These are phyloP conservation scores for Chrysopa pallens DNA, from an alignment of 1,140 invertebrate genomes.

Conservation along the genomic window DNA sequence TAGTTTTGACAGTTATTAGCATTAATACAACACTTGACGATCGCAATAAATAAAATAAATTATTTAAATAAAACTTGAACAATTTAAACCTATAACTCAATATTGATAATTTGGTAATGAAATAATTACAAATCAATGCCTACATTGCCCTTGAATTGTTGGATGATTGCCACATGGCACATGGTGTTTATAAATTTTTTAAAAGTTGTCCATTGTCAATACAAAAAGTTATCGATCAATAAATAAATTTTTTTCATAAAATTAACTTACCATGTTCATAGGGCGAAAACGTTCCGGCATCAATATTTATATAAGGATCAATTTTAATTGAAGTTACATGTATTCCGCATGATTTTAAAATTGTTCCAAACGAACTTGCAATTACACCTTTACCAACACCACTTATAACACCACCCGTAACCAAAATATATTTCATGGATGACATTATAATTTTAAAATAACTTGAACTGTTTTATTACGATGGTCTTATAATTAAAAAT, in stretches of 20 bases:
- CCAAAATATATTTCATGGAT: slow-evolving; percentile 88
- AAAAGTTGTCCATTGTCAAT: background rate
- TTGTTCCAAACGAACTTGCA: slow-evolving; percentile 86
- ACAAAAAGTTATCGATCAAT: background rate
- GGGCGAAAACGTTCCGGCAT: slow-evolving; percentile 96
- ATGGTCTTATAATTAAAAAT: too few relatives aligned
- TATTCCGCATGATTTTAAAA: slow-evolving; percentile 82
- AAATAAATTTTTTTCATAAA: background rate
- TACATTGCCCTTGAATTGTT: background rate
- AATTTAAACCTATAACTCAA: too few relatives aligned
- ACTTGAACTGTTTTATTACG: too few relatives aligned
- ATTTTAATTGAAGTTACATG: slow-evolving; percentile 96
- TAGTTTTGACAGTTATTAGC: too few relatives aligned
- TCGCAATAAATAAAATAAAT: too few relatives aligned
- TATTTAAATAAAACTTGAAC: too few relatives aligned
- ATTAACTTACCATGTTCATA: slow-evolving; percentile 82
- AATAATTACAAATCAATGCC: too few relatives aligned
- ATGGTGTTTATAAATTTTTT: background rate
- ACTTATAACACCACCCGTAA: slow-evolving; percentile 95
- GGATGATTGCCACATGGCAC: background rate
- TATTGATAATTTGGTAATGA: too few relatives aligned
- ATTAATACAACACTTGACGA: too few relatives aligned
- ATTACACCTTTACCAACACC: slow-evolving; percentile 97
- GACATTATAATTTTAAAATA: slow-evolving; percentile 7
- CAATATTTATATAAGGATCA: slow-evolving; percentile 97